Evolutionary conservation across 2,888 invertebrate species (phyloP).

Genomic region (Spodoptera littoralis): DNA sequence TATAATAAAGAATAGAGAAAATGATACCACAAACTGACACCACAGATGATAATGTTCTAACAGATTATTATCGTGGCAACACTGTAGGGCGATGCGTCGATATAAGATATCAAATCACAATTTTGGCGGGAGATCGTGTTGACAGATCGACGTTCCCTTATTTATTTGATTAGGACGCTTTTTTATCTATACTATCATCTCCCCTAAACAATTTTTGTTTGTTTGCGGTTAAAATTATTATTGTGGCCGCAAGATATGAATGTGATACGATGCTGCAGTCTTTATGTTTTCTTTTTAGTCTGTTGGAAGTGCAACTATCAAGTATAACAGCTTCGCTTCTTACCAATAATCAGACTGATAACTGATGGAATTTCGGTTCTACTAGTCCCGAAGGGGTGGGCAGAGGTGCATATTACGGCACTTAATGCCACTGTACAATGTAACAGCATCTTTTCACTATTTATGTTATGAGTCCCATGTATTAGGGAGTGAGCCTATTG

Average conservation of each 20-base stretch:
- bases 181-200: conserved; percentile 65
- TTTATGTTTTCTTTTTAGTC: conserved; percentile 10
- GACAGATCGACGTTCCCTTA: conserved; percentile 76
- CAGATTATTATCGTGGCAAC: conserved; percentile 65
- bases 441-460: too few relatives aligned
- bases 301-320: too few relatives aligned
- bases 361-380: too few relatives aligned
- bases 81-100: conserved; percentile 59
- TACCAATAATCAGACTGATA: too few relatives aligned
- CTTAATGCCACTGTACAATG: too few relatives aligned
- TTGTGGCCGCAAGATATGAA: conserved; percentile 55
- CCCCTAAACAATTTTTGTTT: conserved; percentile 73
- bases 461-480: too few relatives aligned
- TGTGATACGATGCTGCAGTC: conserved; percentile 25
- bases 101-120: conserved; percentile 84
- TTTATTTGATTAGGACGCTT: conserved; percentile 79
- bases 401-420: too few relatives aligned
- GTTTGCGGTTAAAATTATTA: conserved; percentile 60
- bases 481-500: too few relatives aligned
- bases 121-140: conserved; percentile 78
- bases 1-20: conserved; percentile 45
- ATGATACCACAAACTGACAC: conserved; percentile 54
- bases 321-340: too few relatives aligned
- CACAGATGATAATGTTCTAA: conserved; percentile 64
- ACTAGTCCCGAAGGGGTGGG: too few relatives aligned